Base-by-base conservation (phyloP, 2,797 vertebrate genomes). In the Zenarchopterus dispar region DNA sequence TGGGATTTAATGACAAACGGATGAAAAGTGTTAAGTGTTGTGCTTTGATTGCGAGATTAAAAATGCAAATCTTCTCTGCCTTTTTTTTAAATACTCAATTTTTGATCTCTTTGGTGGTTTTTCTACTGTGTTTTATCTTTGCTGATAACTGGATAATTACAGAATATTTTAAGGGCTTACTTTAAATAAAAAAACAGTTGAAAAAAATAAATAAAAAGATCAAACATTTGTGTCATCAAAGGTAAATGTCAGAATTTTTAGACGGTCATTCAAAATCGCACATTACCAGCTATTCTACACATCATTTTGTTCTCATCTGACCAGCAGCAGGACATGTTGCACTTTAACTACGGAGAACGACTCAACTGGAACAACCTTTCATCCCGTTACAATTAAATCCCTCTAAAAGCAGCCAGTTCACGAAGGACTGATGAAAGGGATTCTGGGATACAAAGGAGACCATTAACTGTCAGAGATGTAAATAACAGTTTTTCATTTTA, bases 361-460 rank as follows among this genome's bases (percentile, higher is more conserved):
- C 59, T 72, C 43, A 9, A 49, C 54, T 39, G 48, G 59, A 70
- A 77, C 44, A 58, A 41, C 51, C 74, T 85, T 75, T 85, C 64
- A 77, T 80, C 70, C 67, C 9, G 2, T 60, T 49, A 75, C 54
- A 55, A 70, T 77, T 68, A 82, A 75, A 57, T 49, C 24, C 53
- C 13, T 19, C 66, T 73, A 62, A 80, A 68, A 77, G 54, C 53
- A 75, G 47, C 55, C 61, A 41, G 67, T 66, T 83, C 75, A 63
- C 51, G 5, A 19, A 23, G 64, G 56, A 57, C 51, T 17, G 56
- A 77, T 70, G 70, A 82, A 76, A 63, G 48, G 65, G 22, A 63
- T 71, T 72, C 16, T 74, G 70, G 33, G 33, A 36, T 36, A 36
- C 33, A 36, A 36, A 36, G 67, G 64, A 69, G 46, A 73, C 67